phyloP scores from a whole-genome alignment of 2,888 invertebrate genomes.

The Orchesella flavescens region DNA sequence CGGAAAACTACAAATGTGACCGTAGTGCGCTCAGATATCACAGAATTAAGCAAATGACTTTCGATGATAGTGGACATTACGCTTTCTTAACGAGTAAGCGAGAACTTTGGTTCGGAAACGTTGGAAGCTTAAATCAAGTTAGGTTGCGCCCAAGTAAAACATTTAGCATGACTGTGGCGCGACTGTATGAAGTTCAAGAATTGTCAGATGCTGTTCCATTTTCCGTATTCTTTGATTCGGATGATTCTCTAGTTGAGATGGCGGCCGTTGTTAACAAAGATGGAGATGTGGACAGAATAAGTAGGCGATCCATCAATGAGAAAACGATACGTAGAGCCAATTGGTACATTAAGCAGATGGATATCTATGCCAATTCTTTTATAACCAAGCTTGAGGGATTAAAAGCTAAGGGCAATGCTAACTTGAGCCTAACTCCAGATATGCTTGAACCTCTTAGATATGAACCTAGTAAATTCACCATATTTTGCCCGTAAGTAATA shows the following conservation, averaged over 20 bases:
- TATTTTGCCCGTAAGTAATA: slow-evolving; percentile 33
- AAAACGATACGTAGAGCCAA: slow-evolving; percentile 24
- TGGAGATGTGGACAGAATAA: slow-evolving; percentile 21
- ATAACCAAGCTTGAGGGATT: too few species aligned
- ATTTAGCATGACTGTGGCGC: slow-evolving; percentile 49
- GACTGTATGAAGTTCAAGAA: slow-evolving; percentile 35
- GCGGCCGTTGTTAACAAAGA: slow-evolving; percentile 37
- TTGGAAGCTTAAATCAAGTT: slow-evolving; percentile 46
- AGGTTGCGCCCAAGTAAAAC: slow-evolving; percentile 59
- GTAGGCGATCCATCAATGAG: slow-evolving; percentile 25
- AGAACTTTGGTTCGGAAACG: slow-evolving; percentile 64
- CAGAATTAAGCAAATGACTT: slow-evolving; percentile 64
- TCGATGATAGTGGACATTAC: slow-evolving; percentile 58
- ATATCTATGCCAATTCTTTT: too few species aligned
- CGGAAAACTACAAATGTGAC: neutral
- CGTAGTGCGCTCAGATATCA: slow-evolving; percentile 27
- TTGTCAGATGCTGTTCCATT: slow-evolving; percentile 67
- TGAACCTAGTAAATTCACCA: neutral
- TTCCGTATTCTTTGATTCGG: slow-evolving; percentile 62
- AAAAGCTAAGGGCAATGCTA: too few species aligned
- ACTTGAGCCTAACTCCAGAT: too few species aligned
- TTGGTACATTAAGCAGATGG: neutral
- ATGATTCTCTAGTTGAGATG: slow-evolving; percentile 46
- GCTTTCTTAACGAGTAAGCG: slow-evolving; percentile 66
- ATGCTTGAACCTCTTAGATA: too few species aligned